Evolutionary conservation across 2,888 invertebrate genomes (phyloP), one percentile per base, ranked within the genome.

Genomic region (Drosophila pseudotakahashii): DNA sequence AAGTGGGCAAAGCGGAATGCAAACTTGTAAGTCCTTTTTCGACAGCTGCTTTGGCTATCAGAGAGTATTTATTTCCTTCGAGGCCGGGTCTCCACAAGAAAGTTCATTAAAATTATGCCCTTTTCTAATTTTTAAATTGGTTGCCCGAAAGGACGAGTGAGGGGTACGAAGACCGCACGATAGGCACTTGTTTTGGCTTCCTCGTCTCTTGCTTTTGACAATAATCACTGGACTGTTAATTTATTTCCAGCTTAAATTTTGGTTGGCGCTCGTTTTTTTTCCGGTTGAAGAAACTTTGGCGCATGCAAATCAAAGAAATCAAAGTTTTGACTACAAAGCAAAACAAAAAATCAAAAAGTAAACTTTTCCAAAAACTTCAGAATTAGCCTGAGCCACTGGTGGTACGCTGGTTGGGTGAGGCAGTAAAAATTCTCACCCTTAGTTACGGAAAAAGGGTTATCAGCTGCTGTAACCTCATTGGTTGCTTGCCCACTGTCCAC

Each of bases 171-270:
- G 23, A 37, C 26, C 36, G 53, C 42, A 72, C 75, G 81, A 81
- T 80, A 74, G 81, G 85, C 79, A 84, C 82, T 84, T 87, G 77
- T 81, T 72, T 73, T 76, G 76, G 73, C 79, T 86, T 78, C 78
- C 76, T 78, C 77, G 58, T 66, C 45, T n/a, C 66, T 84, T 78
- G 76, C 85, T 81, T 75, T 88, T 81, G 79, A 90, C 85, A 89
- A 89, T 87, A 76, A 90, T 90, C 90, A 90, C 72, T 90, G 87
- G 85, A 90, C 89, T 90, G 90, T 90, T 90, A 90, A 90, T 90
- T 90, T 81, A 71, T 60, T 80, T 79, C 74, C 73, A 75, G 53
- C 63, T 54, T 50, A 68, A 61, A 48, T 50, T 78, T 63, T 16
- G 30, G 55, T 58, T 63, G 44, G 45, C 39, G 36, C 42, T 73